phyloP scores from a whole-genome alignment of 2,888 invertebrate species.

The Colletes collaris region DNA sequence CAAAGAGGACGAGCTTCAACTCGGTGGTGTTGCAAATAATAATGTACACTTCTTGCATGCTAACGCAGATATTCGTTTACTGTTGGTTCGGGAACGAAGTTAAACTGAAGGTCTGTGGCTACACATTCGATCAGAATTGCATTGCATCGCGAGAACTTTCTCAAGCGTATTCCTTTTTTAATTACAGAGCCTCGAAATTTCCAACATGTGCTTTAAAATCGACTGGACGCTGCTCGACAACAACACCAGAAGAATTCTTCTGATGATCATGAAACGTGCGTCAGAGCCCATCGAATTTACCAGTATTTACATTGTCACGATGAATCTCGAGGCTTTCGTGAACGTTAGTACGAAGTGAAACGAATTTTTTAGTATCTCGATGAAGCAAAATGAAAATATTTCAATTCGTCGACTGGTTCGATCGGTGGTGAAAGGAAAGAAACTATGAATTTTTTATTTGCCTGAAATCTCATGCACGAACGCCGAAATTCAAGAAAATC shows the following conservation, averaged over 20 bases:
- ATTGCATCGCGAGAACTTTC: too few relatives aligned
- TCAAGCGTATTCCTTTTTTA: background rate
- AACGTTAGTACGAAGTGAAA: conserved; percentile 21
- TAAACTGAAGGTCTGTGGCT: conserved; percentile 44
- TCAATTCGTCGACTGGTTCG: too few relatives aligned
- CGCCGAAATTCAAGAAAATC: too few relatives aligned
- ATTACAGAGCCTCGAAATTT: conserved; percentile 20
- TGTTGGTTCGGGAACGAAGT: conserved; percentile 67
- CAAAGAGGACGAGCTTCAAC: background rate
- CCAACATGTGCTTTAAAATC: background rate
- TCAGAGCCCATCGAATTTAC: conserved; percentile 10
- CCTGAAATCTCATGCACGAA: too few relatives aligned
- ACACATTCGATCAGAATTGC: background rate
- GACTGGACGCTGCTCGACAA: conserved; percentile 13
- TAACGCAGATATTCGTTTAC: conserved; percentile 59
- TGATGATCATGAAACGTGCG: conserved; percentile 24
- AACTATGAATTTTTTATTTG: too few relatives aligned
- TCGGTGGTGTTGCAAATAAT: background rate
- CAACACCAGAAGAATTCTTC: background rate
- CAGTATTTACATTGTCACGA: conserved; percentile 6
- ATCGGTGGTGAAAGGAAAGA: too few relatives aligned
- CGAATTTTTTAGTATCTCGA: too few relatives aligned
- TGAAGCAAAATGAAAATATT: too few relatives aligned
- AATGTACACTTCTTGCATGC: conserved; percentile 50
- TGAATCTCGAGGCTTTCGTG: conserved; percentile 26